These are phyloP conservation scores for Planococcus citri DNA, from an alignment of 1,140 invertebrate species.

Conservation along the genomic window DNA sequence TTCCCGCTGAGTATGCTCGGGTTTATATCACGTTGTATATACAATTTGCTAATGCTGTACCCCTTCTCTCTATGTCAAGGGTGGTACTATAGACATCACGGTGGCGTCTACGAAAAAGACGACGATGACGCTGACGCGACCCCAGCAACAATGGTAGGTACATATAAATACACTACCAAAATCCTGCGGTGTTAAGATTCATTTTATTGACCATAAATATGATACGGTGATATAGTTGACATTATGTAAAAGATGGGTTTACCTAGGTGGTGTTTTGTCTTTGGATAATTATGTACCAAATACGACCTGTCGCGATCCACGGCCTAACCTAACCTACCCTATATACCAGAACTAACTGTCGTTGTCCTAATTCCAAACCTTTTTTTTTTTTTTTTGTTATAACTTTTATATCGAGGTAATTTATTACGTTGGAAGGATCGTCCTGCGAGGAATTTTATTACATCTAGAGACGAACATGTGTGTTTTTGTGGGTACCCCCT, in stretches of 20 bases:
- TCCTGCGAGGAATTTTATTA: too few species aligned
- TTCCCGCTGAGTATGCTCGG: background rate
- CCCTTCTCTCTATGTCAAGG: background rate
- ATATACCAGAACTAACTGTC: too few species aligned
- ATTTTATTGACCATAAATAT: conserved; percentile 18
- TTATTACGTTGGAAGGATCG: too few species aligned
- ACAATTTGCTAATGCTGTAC: conserved; percentile 9
- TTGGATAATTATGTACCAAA: background rate
- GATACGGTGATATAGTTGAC: background rate
- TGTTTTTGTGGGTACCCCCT: too few species aligned
- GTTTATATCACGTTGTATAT: background rate
- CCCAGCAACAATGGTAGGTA: background rate
- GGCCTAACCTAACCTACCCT: background rate
- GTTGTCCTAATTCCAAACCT: too few species aligned
- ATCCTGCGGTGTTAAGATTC: conserved; percentile 2
- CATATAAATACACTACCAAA: background rate
- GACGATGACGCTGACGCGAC: too few species aligned
- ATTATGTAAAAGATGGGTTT: background rate
- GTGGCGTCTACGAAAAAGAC: conserved; percentile 17
- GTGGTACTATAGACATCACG: background rate
- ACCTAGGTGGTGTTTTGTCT: background rate
- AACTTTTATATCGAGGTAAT: too few species aligned
- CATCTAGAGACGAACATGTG: too few species aligned
- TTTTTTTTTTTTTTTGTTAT: too few species aligned
- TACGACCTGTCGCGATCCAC: background rate